A percentile compares a stretch with the other conserved stretches of the same genome.
phyloP scores from a whole-genome alignment of 2,797 vertebrate species.

The Cynodonichthys magdalenae region DNA sequence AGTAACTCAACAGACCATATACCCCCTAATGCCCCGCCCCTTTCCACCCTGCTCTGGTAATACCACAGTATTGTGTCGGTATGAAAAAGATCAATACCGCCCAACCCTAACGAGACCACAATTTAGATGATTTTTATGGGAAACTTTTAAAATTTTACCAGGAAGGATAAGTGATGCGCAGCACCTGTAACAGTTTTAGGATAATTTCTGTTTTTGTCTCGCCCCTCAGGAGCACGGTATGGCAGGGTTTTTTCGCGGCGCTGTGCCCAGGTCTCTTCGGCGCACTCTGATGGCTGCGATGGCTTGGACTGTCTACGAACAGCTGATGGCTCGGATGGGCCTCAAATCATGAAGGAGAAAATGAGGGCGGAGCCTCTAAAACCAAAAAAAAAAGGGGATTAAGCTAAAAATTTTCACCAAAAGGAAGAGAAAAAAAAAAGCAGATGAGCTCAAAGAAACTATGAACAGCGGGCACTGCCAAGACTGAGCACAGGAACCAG shows the following conservation, averaged over 20 bases:
- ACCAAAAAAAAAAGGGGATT: constrained; percentile 1
- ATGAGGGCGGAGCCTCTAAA: background rate
- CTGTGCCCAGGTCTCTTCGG: constrained; percentile 90
- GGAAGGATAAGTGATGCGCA: too few species aligned
- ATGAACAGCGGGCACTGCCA: constrained; percentile 20
- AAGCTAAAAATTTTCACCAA: background rate
- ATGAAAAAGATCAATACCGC: too few species aligned
- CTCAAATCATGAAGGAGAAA: constrained; percentile 88
- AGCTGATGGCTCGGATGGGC: constrained; percentile 96
- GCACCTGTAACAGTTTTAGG: too few species aligned
- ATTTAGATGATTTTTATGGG: too few species aligned
- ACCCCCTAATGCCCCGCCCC: too few species aligned
- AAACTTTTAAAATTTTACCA: too few species aligned
- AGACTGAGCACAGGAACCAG: constrained; percentile 15
- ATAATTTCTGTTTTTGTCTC: background rate
- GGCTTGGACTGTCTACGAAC: constrained; percentile 98
- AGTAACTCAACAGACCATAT: too few species aligned
- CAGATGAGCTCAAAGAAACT: background rate
- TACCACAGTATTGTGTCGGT: too few species aligned
- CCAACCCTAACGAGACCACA: too few species aligned
- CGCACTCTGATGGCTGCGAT: constrained; percentile 97
- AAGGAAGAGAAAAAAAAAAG: constrained; percentile 15
- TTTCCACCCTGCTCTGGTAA: too few species aligned
- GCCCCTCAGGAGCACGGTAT: constrained; percentile 84
- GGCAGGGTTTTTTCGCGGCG: constrained; percentile 90